These are phyloP conservation scores for Hipparchia semele DNA, from an alignment of 2,888 invertebrate genomes.

Conservation along the genomic window DNA sequence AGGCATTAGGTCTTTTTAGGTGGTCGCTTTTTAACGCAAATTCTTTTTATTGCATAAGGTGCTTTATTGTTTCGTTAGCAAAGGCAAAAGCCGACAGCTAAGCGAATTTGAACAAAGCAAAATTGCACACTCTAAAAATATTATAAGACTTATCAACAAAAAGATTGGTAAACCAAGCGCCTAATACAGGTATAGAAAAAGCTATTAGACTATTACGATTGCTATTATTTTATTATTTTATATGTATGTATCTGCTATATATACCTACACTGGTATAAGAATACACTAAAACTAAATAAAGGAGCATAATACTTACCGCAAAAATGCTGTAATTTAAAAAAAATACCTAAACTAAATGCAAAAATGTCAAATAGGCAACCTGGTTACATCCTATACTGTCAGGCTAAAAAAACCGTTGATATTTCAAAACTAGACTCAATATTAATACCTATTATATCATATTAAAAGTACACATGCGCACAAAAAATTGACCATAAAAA, in stretches of 20 bases:
- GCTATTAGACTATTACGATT: too few relatives aligned
- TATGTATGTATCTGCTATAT: too few relatives aligned
- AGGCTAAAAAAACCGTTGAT: not conserved
- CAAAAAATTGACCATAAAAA: constrained; percentile 12
- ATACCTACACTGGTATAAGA: too few relatives aligned
- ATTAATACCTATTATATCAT: not conserved
- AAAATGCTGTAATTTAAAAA: too few relatives aligned
- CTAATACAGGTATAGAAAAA: too few relatives aligned
- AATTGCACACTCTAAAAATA: constrained; percentile 24
- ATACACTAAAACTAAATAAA: too few relatives aligned
- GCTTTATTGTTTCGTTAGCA: constrained; percentile 51
- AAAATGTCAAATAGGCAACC: not conserved
- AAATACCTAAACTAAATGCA: not conserved
- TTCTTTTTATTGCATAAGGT: constrained; percentile 43
- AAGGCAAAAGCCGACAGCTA: constrained; percentile 51
- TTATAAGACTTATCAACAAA: constrained; percentile 5
- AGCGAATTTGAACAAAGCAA: constrained; percentile 23
- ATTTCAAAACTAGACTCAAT: not conserved
- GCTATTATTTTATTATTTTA: too few relatives aligned
- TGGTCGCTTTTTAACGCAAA: constrained; percentile 57
- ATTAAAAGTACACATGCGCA: constrained; percentile 2
- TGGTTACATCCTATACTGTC: not conserved
- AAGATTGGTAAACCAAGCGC: not conserved
- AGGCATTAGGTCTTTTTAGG: constrained; percentile 50
- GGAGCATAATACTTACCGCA: too few relatives aligned